Evolutionary conservation across 2,113 vertebrate species (phyloP), one percentile per base, ranked within the genome.

Genomic region (Argyrosomus japonicus): DNA sequence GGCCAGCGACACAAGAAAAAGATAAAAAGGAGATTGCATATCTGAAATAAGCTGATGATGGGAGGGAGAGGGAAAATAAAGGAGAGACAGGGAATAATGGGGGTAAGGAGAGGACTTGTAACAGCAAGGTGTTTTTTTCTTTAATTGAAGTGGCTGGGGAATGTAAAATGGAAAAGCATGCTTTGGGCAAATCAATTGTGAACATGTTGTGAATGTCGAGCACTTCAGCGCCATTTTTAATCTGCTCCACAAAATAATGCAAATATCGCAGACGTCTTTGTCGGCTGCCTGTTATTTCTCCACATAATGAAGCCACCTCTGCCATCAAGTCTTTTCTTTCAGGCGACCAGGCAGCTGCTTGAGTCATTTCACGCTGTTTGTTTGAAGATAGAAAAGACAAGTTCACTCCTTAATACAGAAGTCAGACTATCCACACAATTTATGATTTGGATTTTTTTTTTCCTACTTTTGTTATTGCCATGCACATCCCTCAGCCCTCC

Each of bases 21-120:
- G 87, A 91, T 89, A 85, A 89, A 91, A 91, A 87, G 65, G 68
- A 90, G 87, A 91, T 92, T 88, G 86, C 79, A 77, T 87, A 82
- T 94, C 87, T 92, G 85, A 92, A 92, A 91, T 80, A 89, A 90
- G 70, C 75, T 89, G 84, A 87, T 85, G 87, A 74, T 47, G 61
- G 84, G 29, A 84, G 70, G 61, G 58, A 64, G 45, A 56, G 50
- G 48, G 50, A 43, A 68, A 65, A 88, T 68, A 79, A 75, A 81
- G 83, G 73, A 68, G 68, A 77, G 69, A 67, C 53, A 69, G 61
- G 83, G 70, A 85, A 85, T 82, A 86, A 88, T 79, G 53, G 73
- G 68, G 56, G 60, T 71, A 83, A 86, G 57, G 64, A 71, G 57
- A 68, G 53, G 56, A 86, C 76, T 81, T 86, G 88, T 83, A 88